Percentiles rank a stretch among this genome's conserved stretches.
phyloP scores from a whole-genome alignment of 2,888 invertebrate genomes.

The Torymus texanus region DNA sequence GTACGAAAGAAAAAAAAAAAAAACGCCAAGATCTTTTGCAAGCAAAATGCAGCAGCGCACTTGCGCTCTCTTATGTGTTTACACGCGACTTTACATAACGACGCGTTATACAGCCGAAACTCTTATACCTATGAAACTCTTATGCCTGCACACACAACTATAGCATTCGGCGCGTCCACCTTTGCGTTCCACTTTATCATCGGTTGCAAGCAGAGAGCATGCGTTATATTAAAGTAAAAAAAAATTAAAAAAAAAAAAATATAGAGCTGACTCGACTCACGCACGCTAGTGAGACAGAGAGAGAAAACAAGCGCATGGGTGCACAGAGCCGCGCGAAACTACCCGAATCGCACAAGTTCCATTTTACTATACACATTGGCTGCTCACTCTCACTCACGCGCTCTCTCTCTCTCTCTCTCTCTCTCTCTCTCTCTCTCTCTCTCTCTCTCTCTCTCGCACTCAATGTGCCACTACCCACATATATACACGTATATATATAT shows the following conservation, averaged over 20 bases:
- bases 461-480: background rate
- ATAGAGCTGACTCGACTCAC: no score
- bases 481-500: slow-evolving; percentile 4
- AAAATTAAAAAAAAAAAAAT: no score
- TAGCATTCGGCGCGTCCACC: no score
- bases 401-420: no score
- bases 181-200: no score
- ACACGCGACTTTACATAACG: slow-evolving; percentile 49
- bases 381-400: slow-evolving; percentile 8
- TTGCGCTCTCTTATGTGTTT: slow-evolving; percentile 15
- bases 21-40: background rate
- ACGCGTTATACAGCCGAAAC: background rate
- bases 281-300: no score
- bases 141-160: no score
- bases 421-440: background rate
- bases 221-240: no score
- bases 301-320: no score
- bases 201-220: no score
- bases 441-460: no score
- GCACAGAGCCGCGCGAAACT: slow-evolving; percentile 1
- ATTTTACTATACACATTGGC: slow-evolving; percentile 22
- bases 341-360: slow-evolving; percentile 38
- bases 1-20: background rate
- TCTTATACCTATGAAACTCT: no score
- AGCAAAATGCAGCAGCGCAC: background rate